These are phyloP conservation scores for Hylaea fasciaria DNA, from an alignment of 2,888 invertebrate genomes.

Conservation along the genomic window DNA sequence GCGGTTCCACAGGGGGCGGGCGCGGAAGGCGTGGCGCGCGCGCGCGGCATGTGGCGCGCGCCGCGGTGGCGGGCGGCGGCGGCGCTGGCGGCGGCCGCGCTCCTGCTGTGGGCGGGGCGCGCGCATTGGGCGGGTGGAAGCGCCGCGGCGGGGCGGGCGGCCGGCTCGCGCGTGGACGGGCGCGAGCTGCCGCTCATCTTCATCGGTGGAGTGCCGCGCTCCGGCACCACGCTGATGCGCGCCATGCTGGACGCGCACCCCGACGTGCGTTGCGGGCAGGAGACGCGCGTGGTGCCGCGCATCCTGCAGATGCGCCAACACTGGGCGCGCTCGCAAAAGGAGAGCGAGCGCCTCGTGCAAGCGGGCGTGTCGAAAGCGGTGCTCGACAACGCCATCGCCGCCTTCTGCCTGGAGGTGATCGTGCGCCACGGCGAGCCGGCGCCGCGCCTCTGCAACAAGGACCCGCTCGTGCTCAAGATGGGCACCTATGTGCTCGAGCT, in stretches of 20 bases:
- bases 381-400: conserved; percentile 97
- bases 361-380: conserved; percentile 97
- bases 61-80: conserved; percentile 30
- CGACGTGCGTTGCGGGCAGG: conserved; percentile 98
- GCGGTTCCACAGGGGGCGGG: not conserved
- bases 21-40: conserved; percentile 31
- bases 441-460: conserved; percentile 98
- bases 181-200: conserved; percentile 97
- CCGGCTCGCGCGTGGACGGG: conserved; percentile 82
- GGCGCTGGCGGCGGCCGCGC: conserved; percentile 35
- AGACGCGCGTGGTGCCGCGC: conserved; percentile 98
- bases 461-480: conserved; percentile 98
- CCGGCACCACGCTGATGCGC: conserved; percentile 98
- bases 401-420: conserved; percentile 98
- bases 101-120: conserved; percentile 35
- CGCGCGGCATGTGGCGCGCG: conserved; percentile 34
- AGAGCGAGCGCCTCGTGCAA: conserved; percentile 94
- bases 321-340: conserved; percentile 97
- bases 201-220: conserved; percentile 98
- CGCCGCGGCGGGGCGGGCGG: conserved; percentile 64
- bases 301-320: conserved; percentile 97
- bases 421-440: conserved; percentile 98
- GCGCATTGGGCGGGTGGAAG: conserved; percentile 50
- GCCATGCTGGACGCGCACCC: conserved; percentile 99
- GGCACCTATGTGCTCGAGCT: conserved; percentile 95